Percentiles rank a stretch among this genome's conserved stretches.
phyloP scores from a whole-genome alignment of 2,888 invertebrate genomes.

The Tholera decimalis region DNA sequence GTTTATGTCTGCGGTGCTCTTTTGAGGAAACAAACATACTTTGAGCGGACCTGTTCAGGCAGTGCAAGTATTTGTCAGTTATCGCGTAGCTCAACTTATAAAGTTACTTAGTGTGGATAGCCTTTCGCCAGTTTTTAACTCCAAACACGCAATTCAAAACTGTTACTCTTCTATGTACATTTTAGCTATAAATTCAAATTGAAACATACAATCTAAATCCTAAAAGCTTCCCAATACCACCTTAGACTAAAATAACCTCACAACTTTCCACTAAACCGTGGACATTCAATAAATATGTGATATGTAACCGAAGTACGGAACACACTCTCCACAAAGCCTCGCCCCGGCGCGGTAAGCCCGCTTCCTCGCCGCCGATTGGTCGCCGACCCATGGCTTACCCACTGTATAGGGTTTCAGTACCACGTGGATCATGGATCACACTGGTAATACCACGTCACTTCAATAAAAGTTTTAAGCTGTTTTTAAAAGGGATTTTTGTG shows the following conservation, averaged over 20 bases:
- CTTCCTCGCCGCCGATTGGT: constrained; percentile 76
- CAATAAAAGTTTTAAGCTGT: constrained; percentile 67
- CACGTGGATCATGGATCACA: constrained; percentile 71
- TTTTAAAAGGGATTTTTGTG: constrained; percentile 62
- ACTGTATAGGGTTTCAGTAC: constrained; percentile 78
- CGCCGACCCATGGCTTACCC: constrained; percentile 71
- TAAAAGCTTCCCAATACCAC: background rate
- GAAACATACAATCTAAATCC: background rate
- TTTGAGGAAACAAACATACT: no score
- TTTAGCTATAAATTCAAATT: background rate
- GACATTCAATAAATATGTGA: constrained; percentile 58
- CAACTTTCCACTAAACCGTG: constrained; percentile 35
- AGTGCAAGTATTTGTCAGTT: no score
- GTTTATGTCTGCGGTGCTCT: no score
- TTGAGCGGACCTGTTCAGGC: no score
- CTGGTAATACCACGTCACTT: constrained; percentile 68
- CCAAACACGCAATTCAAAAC: no score
- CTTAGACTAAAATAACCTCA: constrained; percentile 4
- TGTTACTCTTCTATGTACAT: no score
- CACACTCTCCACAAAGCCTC: constrained; percentile 71
- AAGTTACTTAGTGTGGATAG: no score
- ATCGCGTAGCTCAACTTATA: no score
- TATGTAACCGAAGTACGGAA: constrained; percentile 67
- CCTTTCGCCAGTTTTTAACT: no score
- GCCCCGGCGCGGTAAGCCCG: constrained; percentile 72